phyloP scores from a whole-genome alignment of 2,113 vertebrate genomes.

The Melanerpes formicivorus region DNA sequence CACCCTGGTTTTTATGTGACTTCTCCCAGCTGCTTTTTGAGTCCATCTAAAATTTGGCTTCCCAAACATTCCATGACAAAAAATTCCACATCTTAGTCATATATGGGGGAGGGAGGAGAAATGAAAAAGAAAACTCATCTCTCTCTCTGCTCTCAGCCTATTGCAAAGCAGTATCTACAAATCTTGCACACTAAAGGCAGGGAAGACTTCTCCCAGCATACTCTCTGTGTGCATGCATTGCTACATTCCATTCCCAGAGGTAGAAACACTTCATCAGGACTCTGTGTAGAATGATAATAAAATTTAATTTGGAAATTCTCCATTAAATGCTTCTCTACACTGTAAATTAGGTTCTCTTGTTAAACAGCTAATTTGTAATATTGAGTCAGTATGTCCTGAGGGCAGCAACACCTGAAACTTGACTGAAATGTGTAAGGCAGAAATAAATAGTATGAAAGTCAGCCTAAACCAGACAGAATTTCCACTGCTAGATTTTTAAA shows the following conservation, averaged over 20 bases:
- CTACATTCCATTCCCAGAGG: slow-evolving; percentile 19
- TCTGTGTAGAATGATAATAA: slow-evolving; percentile 19
- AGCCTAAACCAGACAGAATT: not conserved
- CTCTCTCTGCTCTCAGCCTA: not conserved
- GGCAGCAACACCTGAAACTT: slow-evolving; percentile 57
- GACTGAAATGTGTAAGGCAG: slow-evolving; percentile 16
- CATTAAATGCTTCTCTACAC: slow-evolving; percentile 48
- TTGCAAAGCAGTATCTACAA: not conserved
- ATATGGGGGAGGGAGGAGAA: accelerated
- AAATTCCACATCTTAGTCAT: not conserved
- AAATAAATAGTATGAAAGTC: slow-evolving; percentile 25
- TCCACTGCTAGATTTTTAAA: not conserved
- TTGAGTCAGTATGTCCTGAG: slow-evolving; percentile 34
- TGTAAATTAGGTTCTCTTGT: slow-evolving; percentile 46
- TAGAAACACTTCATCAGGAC: slow-evolving; percentile 6
- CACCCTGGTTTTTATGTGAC: not conserved
- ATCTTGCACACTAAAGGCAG: not conserved
- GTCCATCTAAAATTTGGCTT: not conserved
- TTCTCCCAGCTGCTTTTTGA: not conserved
- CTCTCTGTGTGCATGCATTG: not conserved
- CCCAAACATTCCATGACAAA: not conserved
- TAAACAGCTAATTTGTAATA: slow-evolving; percentile 45
- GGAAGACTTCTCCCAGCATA: not conserved
- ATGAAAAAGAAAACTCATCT: not conserved
- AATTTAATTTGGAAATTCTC: slow-evolving; percentile 59